phyloP scores from a whole-genome alignment of 64 coral and sea anemone species.

The Anthopleura sola region DNA sequence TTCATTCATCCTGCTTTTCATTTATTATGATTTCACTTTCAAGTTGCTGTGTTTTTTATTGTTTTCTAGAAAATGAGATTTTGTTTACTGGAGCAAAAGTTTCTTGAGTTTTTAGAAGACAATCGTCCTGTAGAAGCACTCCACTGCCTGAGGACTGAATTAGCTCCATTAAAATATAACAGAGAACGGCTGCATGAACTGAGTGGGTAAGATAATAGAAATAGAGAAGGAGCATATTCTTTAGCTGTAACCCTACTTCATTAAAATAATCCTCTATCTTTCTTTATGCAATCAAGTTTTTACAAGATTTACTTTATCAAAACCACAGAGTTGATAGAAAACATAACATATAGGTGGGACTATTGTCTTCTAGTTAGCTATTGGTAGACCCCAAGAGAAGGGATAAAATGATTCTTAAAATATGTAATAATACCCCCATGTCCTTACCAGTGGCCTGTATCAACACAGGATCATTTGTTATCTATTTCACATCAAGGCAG shows the following conservation, averaged over 20 bases:
- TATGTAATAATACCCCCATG: not conserved
- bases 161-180: slow-evolving; percentile 91
- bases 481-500: not conserved
- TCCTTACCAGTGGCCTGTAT: not conserved
- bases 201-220: slow-evolving; percentile 77
- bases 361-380: not conserved
- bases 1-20: not conserved
- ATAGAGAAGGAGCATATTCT: not conserved
- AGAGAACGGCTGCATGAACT: slow-evolving; percentile 86
- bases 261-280: not conserved
- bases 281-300: not conserved
- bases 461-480: not conserved
- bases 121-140: slow-evolving; percentile 84
- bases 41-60: not conserved
- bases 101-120: slow-evolving; percentile 86
- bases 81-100: slow-evolving; percentile 96
- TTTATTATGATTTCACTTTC: not conserved
- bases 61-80: slow-evolving; percentile 93
- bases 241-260: not conserved
- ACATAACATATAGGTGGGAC: not conserved
- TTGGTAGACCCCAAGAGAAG: not conserved
- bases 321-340: not conserved
- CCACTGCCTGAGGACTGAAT: slow-evolving; percentile 87
- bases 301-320: not conserved
- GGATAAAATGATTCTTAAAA: not conserved